Evolutionary conservation across 2,888 invertebrate genomes (phyloP).

Genomic region (Campaea margaritaria): DNA sequence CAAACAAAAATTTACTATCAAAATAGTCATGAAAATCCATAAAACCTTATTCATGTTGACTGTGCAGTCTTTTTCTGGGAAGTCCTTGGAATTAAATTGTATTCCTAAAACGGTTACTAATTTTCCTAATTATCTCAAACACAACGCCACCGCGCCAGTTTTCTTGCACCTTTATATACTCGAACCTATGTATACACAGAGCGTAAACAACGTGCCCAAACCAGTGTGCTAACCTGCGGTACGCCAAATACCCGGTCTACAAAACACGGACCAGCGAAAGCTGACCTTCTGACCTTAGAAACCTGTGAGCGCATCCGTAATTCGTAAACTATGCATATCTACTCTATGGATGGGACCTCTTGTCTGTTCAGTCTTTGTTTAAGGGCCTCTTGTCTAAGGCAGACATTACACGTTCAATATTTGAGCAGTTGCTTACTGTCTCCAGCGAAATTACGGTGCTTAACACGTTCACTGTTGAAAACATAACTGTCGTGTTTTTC

Average conservation of each 20-base stretch:
- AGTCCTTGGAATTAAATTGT: no score
- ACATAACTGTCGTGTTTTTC: no score
- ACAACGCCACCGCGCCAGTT: neutral
- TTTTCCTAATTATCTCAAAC: no score
- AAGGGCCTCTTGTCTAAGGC: slow-evolving; percentile 7
- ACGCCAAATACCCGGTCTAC: slow-evolving; percentile 23
- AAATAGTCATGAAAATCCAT: no score
- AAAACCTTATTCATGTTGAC: no score
- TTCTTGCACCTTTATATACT: neutral
- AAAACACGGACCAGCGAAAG: slow-evolving; percentile 42
- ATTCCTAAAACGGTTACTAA: no score
- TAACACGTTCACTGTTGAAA: no score
- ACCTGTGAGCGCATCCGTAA: slow-evolving; percentile 41
- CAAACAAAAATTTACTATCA: no score
- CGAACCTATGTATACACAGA: neutral
- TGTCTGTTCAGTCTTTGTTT: slow-evolving; percentile 6
- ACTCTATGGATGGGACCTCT: slow-evolving; percentile 10
- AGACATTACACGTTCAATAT: no score
- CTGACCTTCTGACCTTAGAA: slow-evolving; percentile 46
- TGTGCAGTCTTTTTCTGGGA: no score
- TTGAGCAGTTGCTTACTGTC: no score
- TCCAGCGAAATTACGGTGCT: no score
- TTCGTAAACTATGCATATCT: slow-evolving; percentile 37
- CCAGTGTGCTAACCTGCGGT: neutral
- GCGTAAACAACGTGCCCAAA: neutral